Conservation (phyloP, 2,888 invertebrate species). For the Leucozona laternaria region DNA sequence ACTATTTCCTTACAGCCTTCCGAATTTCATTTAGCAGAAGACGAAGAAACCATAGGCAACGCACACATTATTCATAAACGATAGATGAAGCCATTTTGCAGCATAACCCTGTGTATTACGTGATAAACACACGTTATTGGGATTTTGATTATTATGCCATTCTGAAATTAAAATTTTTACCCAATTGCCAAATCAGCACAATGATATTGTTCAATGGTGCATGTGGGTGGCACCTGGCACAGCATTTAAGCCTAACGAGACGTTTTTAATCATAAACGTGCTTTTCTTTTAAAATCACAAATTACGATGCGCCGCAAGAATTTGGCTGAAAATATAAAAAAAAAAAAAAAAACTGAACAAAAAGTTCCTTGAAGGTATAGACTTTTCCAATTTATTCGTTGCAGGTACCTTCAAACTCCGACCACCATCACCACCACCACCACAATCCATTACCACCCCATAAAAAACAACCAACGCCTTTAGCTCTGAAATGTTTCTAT, state of each 20-base stretch:
- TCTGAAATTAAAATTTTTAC: slow-evolving; percentile 55
- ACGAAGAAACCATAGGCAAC: background rate
- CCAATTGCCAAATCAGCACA: slow-evolving; percentile 60
- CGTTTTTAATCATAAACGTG: slow-evolving; percentile 70
- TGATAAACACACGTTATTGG: slow-evolving; percentile 61
- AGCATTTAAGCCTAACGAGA: slow-evolving; percentile 54
- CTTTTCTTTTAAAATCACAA: slow-evolving; percentile 64
- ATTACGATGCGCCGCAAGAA: slow-evolving; percentile 51
- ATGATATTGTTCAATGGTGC: slow-evolving; percentile 38
- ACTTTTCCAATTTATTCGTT: slow-evolving; percentile 39
- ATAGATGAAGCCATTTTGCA: slow-evolving; percentile 15
- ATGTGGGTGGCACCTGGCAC: slow-evolving; percentile 30
- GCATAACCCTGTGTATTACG: slow-evolving; percentile 53
- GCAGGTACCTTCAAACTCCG: slow-evolving; percentile 13
- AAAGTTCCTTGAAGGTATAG: slow-evolving; percentile 5
- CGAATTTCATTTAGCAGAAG: too few species aligned
- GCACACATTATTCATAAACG: slow-evolving; percentile 33
- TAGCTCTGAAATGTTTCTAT: slow-evolving; percentile 21
- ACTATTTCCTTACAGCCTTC: too few species aligned
- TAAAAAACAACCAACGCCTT: slow-evolving; percentile 36
- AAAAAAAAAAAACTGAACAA: background rate
- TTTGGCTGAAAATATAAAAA: slow-evolving; percentile 4
- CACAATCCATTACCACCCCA: background rate
- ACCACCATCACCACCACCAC: slow-evolving; percentile 11
- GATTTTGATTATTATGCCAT: slow-evolving; percentile 35